Percentiles rank a stretch among this genome's conserved stretches.
These are phyloP conservation scores for Drosophila imparisetae DNA, from an alignment of 2,888 invertebrate species.

Conservation along the genomic window DNA sequence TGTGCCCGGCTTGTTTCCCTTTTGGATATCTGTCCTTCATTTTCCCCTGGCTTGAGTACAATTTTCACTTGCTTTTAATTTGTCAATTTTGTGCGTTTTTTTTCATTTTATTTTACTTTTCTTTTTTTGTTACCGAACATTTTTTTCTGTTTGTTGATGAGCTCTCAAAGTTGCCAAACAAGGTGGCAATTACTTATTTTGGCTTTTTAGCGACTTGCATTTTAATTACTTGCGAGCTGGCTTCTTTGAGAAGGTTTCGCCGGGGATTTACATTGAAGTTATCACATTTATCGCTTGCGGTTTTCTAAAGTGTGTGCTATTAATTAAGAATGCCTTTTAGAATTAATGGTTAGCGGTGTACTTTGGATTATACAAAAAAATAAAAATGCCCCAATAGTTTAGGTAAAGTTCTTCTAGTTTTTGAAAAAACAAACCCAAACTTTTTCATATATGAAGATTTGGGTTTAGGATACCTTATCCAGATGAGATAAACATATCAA, in stretches of 20 bases:
- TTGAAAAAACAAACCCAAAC: not conserved
- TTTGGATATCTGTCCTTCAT: constrained; percentile 48
- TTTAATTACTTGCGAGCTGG: constrained; percentile 60
- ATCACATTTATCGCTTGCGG: constrained; percentile 17
- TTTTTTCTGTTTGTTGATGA: constrained; percentile 66
- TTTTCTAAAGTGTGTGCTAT: constrained; percentile 1
- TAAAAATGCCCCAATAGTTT: not conserved
- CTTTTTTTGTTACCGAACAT: constrained; percentile 23
- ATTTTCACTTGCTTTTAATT: constrained; percentile 77
- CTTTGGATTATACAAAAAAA: not conserved
- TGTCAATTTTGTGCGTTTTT: constrained; percentile 69
- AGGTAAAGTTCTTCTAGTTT: not conserved
- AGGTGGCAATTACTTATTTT: constrained; percentile 80
- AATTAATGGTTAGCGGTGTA: not conserved
- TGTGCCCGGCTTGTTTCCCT: constrained; percentile 56
- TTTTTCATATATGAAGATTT: not conserved
- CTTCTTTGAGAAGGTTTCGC: constrained; percentile 8
- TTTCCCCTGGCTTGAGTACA: constrained; percentile 31
- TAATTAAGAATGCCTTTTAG: not conserved
- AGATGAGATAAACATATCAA: not conserved
- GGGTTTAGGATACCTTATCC: not conserved
- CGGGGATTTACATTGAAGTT: constrained; percentile 34
- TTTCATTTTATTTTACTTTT: constrained; percentile 8
- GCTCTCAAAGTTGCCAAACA: constrained; percentile 67
- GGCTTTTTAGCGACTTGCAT: constrained; percentile 53